Base-by-base conservation (phyloP, 2,113 vertebrate species). In the Actenoides lindsayi region DNA sequence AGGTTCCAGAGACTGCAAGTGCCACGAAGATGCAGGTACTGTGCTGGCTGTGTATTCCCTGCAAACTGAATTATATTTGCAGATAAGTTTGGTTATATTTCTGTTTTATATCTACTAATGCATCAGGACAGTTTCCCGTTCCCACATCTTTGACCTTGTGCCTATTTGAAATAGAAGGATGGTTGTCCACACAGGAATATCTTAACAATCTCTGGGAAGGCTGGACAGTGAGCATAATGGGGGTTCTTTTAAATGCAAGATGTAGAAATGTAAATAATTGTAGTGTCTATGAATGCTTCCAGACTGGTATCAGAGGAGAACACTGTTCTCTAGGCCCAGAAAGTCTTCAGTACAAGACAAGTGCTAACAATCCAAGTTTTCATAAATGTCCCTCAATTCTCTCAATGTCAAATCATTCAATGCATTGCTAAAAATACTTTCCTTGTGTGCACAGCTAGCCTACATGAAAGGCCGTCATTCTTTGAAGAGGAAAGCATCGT, bases 361-460 rank as follows among this genome's bases (percentile, higher is more conserved):
- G 69, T 11, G 73, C 37, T 25, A 37, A 24, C 59, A 63, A 33
- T 13, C 41, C 82, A 88, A 89, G 67, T 88, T 94, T 73, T 50
- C 6, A 0, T 63, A 59, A 80, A 59, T 11, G 88, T 86, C 54
- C 56, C 75, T 94, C 90, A 74, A 85, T 86, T 93, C 88, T 94
- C 90, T 94, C 95, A 95, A 97, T 94, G 92, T 95, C 92, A 94
- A 87, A 84, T 71, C 60, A 46, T 57, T 89, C 82, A 23, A 37
- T 42, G 50, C 68, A 11, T 9, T 33, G 82, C 95, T 96, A 97
- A 96, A 97, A 96, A 96, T 96, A 97, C 68, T 75, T 46, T 8
- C 59, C 63, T 67, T 64, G 30, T 87, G 89, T 92, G 93, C 87
- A 81, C 83, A 91, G 86, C 37, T 86, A 69, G 82, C 59, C 67